Evolutionary conservation across 2,888 invertebrate species (phyloP).

Genomic region (Lithosia quadra): DNA sequence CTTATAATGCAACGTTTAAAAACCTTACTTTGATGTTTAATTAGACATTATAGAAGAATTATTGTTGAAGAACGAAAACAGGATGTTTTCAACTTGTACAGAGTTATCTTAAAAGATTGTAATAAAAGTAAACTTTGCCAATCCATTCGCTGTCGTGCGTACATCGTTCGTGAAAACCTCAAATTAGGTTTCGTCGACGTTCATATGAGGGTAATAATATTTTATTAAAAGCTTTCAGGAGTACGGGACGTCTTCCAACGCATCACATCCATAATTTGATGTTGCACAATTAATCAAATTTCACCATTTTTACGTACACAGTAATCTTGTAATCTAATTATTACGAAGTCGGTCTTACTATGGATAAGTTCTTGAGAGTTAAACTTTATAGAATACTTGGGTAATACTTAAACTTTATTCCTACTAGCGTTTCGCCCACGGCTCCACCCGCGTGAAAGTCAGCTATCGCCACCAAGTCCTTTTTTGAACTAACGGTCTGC

Average conservation of each 20-base stretch:
- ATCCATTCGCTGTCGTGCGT: constrained; percentile 31
- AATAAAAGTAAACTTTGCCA: constrained; percentile 35
- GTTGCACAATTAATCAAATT: constrained; percentile 41
- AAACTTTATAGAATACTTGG: background rate
- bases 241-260: constrained; percentile 40
- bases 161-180: constrained; percentile 42
- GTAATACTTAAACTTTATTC: background rate
- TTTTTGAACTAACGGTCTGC: no score
- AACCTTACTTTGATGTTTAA: background rate
- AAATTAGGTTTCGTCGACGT: constrained; percentile 64
- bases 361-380: background rate
- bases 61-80: background rate
- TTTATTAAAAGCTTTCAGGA: constrained; percentile 69
- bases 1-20: no score
- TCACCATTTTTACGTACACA: background rate
- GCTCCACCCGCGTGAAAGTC: no score
- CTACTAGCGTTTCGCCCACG: no score
- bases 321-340: background rate
- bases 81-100: background rate
- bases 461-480: no score
- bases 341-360: background rate
- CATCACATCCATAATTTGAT: constrained; percentile 44
- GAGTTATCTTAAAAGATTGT: constrained; percentile 21
- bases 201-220: constrained; percentile 62
- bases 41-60: background rate